A percentile compares a stretch with the other conserved stretches of the same genome.
These are phyloP conservation scores for Boulengeromyrus knoepffleri DNA, from an alignment of 2,113 vertebrate genomes.

Conservation along the genomic window DNA sequence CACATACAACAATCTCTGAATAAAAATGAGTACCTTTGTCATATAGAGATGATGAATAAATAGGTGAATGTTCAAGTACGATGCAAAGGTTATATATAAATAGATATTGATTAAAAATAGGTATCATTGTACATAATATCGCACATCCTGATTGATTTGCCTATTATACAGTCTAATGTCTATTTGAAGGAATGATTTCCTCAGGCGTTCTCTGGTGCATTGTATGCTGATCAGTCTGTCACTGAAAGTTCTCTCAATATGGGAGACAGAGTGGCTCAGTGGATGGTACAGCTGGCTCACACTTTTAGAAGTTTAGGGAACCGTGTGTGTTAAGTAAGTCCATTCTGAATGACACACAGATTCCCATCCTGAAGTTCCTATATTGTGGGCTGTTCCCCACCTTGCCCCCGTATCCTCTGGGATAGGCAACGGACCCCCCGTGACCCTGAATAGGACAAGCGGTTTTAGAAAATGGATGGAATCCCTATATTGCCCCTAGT, in stretches of 20 bases:
- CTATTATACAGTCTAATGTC: background rate
- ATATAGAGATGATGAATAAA: background rate
- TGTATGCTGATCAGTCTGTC: background rate
- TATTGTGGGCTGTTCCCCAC: too few species aligned
- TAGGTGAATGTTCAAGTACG: background rate
- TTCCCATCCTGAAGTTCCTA: background rate
- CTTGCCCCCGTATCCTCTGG: too few species aligned
- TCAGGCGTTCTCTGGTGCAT: background rate
- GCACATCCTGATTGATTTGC: background rate
- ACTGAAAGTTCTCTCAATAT: background rate
- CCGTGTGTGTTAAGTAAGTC: background rate
- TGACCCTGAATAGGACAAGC: too few species aligned
- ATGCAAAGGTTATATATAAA: background rate
- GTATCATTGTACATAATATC: background rate
- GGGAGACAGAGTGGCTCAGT: background rate
- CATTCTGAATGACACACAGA: background rate
- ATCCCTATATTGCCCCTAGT: background rate
- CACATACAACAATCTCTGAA: background rate
- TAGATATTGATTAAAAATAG: background rate
- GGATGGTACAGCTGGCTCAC: background rate
- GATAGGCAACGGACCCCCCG: too few species aligned
- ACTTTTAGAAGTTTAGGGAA: background rate
- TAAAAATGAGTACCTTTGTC: background rate
- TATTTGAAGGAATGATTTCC: background rate
- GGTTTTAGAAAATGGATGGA: too few species aligned